Percentiles rank a stretch among this genome's conserved stretches.
These are phyloP conservation scores for Aplochiton taeniatus DNA, from an alignment of 2,797 vertebrate species.

Conservation along the genomic window DNA sequence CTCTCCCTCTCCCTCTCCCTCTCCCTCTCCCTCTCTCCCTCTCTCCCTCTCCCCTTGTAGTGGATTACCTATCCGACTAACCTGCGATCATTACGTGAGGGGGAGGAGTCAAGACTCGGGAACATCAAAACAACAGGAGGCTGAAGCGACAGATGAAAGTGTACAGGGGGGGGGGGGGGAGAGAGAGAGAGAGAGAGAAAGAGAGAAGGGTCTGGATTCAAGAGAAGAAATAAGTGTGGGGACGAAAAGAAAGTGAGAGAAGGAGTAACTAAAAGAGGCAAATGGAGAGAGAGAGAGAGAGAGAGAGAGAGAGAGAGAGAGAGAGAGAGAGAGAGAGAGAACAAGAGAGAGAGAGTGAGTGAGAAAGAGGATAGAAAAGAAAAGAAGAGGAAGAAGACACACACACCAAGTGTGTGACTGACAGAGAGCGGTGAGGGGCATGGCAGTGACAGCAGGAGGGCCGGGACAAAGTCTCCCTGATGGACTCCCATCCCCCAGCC, in stretches of 20 bases:
- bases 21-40: no score
- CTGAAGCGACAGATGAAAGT: no score
- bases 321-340: not conserved
- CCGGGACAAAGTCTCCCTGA: no score
- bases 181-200: not conserved
- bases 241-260: not conserved
- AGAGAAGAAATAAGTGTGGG: no score
- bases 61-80: slow-evolving; percentile 62
- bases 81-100: slow-evolving; percentile 35
- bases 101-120: not conserved
- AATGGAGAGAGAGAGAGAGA: not conserved
- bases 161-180: not conserved
- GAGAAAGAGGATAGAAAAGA: not conserved
- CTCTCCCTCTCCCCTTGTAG: slow-evolving; percentile 40
- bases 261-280: no score
- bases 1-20: no score
- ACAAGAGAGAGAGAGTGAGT: not conserved
- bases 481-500: no score
- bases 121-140: no score
- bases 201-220: not conserved
- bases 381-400: not conserved
- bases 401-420: not conserved
- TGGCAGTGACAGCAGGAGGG: no score
- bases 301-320: not conserved
- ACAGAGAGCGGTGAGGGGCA: no score